Evolutionary conservation across 2,113 vertebrate species (phyloP), one percentile per base, ranked within the genome.

Genomic region (Periophthalmus modestus): DNA sequence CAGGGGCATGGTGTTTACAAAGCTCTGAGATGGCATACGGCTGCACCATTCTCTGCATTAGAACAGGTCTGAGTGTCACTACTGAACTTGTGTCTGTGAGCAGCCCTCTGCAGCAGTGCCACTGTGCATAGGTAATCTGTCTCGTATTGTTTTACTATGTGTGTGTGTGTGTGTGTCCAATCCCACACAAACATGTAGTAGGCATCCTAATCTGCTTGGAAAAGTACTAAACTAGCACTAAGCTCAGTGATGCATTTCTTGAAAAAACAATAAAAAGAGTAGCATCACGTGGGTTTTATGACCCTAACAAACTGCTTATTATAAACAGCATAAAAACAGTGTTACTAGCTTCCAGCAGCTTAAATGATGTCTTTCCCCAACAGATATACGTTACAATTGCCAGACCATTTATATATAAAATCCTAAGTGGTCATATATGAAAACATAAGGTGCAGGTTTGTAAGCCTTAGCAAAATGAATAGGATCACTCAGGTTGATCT

Each of bases 161-260:
- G 78, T 74, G 75, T 48, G 66, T 82, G 86, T 83, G 81, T 43
- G 39, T 82, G 86, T 85, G 82, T 78, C 79, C 87, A 89, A 91
- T 92, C 87, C 87, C 77, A 81, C 76, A 77, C 75, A 87, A 88
- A 83, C 89, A 90, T 85, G 87, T 87, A 86, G 83, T 77, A 87
- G 86, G 88, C 79, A 91, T 87, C 65, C 80, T 90, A 90, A 92
- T 91, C 90, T 91, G 72, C 84, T 88, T 87, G 84, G 84, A 91
- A 81, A 87, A 85, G 85, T 82, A 83, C 77, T 81, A 72, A 82
- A 89, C 58, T 81, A 78, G 77, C 65, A 69, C 85, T 74, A 82
- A 71, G 67, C 74, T 77, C 75, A 84, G n/a, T 61, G 78, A 66
- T 79, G 82, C 52, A 28, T 81, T 88, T 81, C 55, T 74, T 72